Base-by-base conservation (phyloP, 2,113 vertebrate species). In the Perca schrenkii region DNA sequence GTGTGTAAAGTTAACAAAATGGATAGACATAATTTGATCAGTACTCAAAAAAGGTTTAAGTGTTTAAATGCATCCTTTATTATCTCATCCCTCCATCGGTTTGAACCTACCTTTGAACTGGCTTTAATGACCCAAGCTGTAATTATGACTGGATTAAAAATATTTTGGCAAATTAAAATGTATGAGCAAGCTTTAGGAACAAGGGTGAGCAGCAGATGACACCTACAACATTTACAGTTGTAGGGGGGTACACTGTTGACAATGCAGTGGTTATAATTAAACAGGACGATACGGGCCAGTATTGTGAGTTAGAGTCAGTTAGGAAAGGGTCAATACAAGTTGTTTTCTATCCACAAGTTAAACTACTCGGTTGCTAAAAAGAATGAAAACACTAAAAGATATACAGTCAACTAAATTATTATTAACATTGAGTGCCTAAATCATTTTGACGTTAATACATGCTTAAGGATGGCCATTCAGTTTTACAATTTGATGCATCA, bases 231-330 rank as follows among this genome's bases (percentile, higher is more conserved):
- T 2, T 72, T 73, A 19, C 25, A 56, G 25, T 13, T 19, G 15
- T 46, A 12, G 34, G 1, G 25, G 65, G n/a, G 56, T 40, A 13
- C 78, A 71, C 74, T 82, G 74, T 84, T 82, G 64, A 82, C 49
- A 81, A 56, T 31, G 14, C 6, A 46, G 40, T 49, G 25, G 31
- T 65, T 69, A 31, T 56, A 77, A 66, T 34, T 34, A 34, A 34
- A 82, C 71, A 84, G n/a, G 64, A 67, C 72, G 43, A 86, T 58
- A 84, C 47, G 70, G 70, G 67, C 77, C 79, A 66, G 70, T 84
- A 68, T 71, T 87, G 43, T 81, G 82, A 80, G 63, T 80, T 63
- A 72, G 47, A 66, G 17, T 65, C 68, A 62, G 2, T 62, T n/a
- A 40, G 14, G 17, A 19, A 61, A 34, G 60, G 36, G 58, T 84